Base-by-base conservation (phyloP, 2,888 invertebrate genomes). In the Megaustenia siamemsis region DNA sequence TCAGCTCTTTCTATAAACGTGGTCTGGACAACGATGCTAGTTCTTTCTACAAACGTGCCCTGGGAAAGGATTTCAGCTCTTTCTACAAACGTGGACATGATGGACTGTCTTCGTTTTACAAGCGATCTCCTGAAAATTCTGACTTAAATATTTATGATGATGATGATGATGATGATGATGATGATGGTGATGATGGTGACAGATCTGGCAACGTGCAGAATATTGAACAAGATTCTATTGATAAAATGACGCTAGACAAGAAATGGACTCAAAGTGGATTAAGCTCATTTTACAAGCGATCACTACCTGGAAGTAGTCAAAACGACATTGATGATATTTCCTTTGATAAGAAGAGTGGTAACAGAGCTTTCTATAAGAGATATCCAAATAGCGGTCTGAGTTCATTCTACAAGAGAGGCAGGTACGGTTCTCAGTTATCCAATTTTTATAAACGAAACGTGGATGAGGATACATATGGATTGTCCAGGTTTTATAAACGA, bases 1-100 rank as follows among this genome's bases (percentile, higher is more conserved):
- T 45, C 15, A 43, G 45, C 35, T 38, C 71, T 10, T 45, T 73
- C 38, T 38, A 45, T 12, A 28, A 38, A 28, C n/a, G 38, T 24
- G 68, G 38, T 4, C 6, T 28, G 8, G 4, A 35, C 68, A 35
- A 24, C 15, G 35, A 35, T 12, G 38, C 12, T 38, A 68, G 15
- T 68, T 68, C 38, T 28, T 68, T 68, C 68, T 68, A 68, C 68
- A 68, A 68, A 68, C 68, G 68, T 6, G 38, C 6, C 35, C 10
- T n/a, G 18, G 15, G 18, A 6, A 18, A 4, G 3, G 8, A 18
- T 66, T 6, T 8, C 6, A 71, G 71, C 24, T 71, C 71, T 3
- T 71, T 71, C 71, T 40, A 71, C 40, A 71, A 71, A 71, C 71
- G 71, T 71, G 71, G 24, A 4, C 3, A 40, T 40, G 8, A 35